Base-by-base conservation (phyloP, 2,888 invertebrate species). In the Volucella bombylans region DNA sequence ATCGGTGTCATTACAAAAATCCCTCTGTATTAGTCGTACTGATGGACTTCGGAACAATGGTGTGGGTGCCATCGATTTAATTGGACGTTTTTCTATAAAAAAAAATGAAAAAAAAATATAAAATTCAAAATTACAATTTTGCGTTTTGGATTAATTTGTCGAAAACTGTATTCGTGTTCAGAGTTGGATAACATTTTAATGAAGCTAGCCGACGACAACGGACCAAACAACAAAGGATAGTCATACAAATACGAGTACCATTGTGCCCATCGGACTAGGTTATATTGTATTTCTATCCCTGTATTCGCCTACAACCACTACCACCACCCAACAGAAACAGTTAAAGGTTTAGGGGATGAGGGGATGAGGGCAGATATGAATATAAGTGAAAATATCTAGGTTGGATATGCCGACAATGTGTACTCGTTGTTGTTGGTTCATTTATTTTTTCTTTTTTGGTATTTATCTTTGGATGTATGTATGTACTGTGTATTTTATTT, bases 11-110 rank as follows among this genome's bases (percentile, higher is more conserved):
- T 89, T 89, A 86, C 90, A 89, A 68, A 90, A 90, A 68, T 92
- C 92, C 72, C 91, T 90, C 83, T 92, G 91, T 89, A 92, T 89
- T 38, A 92, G 88, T 65, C 92, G 89, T 54, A 91, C 89, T 68
- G 92, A 91, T 54, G 92, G 91, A 88, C 91, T 92, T 77, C 91
- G 90, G 59, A 90, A 92, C 64, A 92, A 89, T 43, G 92, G 91
- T 69, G 90, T 91, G 41, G 91, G 89, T 68, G 90, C 88, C 86
- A 91, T 87, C 69, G 91, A 88, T 87, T 92, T 92, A 18, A 91
- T 86, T 87, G 92, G 92, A 88, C 92, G 90, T 90, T 92, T 91
- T 87, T 92, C 92, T 92, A 86, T 49, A 87, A 86, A 50, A 12
- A 50, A 64, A 81, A 79, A 68, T 38, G 9, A 65, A 38, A 45